These are phyloP conservation scores for Hyperoplus lanceolatus DNA, from an alignment of 2,797 vertebrate species.

Conservation along the genomic window DNA sequence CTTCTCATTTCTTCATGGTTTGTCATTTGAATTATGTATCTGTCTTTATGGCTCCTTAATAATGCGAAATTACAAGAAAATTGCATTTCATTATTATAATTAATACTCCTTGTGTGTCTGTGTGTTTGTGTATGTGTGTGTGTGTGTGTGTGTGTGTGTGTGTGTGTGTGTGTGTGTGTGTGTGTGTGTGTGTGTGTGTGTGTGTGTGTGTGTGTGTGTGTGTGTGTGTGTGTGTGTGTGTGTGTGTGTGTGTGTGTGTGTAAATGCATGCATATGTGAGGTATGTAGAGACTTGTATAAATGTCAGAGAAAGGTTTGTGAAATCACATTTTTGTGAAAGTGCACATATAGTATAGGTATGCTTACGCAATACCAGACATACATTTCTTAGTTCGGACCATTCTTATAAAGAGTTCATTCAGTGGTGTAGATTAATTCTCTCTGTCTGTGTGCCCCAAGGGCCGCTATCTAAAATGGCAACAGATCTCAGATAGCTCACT, in stretches of 20 bases:
- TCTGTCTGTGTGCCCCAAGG: conserved; percentile 89
- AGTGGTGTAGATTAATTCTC: conserved; percentile 69
- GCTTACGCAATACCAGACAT: conserved; percentile 29
- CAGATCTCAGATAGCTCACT: conserved; percentile 93
- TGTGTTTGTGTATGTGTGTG: conserved; percentile 7
- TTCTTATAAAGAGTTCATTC: conserved; percentile 64
- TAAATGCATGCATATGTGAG: conserved; percentile 9
- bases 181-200: too few relatives aligned
- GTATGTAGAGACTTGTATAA: neutral
- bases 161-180: too few relatives aligned
- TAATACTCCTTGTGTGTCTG: conserved; percentile 13
- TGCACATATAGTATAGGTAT: neutral
- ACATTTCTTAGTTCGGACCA: conserved; percentile 20
- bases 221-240: too few relatives aligned
- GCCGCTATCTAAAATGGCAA: conserved; percentile 90
- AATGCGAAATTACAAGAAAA: conserved; percentile 25
- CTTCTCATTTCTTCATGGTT: neutral
- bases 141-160: neutral
- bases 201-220: too few relatives aligned
- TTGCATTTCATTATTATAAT: conserved; percentile 11
- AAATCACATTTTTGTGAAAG: conserved; percentile 6
- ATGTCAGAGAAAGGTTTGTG: too few relatives aligned
- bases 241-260: too few relatives aligned
- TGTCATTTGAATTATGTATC: conserved; percentile 18
- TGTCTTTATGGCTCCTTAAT: conserved; percentile 23